Evolutionary conservation across 2,797 vertebrate genomes (phyloP), one percentile per base, ranked within the genome.

Genomic region (Coregonus ussuriensis): DNA sequence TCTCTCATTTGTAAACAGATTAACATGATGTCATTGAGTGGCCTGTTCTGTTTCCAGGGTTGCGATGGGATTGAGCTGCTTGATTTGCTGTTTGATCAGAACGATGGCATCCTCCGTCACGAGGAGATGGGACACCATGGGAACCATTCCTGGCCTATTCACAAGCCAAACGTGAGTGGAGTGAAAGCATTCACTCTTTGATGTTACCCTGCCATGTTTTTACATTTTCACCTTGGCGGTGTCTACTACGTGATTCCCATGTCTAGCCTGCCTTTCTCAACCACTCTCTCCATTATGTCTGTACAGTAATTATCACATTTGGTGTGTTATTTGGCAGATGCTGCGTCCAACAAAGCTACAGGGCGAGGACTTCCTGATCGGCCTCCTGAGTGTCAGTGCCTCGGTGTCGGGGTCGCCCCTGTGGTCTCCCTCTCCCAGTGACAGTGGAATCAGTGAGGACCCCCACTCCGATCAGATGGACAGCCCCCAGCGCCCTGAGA

Each of bases 391-490:
- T 78, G 89, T 91, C 29, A 78, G 74, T 1, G 92, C 93, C 21
- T 93, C 94, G 0, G 86, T 84, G 31, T 86, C 89, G 0, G 92
- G 89, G 62, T 98, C 97, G 0, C 95, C 96, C 0, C 83, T 89
- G 76, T 97, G 97, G 96, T 96, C 96, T 0, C 95, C 97, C 0
- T 95, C 96, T 0, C 94, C 90, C 67, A 98, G 97, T 0, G 97
- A 99, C 90, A 98, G 97, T 0, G 96, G 97, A 5, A 94, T 97
- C 84, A 98, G 94, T 0, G 97, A 99, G 73, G 97, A 97, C 78
- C 92, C 95, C 4, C 90, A 93, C 3, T 98, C 96, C 0, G 97
- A 98, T 85, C 94, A 96, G 77, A 95, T 95, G 56, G 97, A 98
- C 89, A 98, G 96, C 79, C 96, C 97, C 18, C 93, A 90, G 1